Evolutionary conservation across 1,140 invertebrate genomes (phyloP).

Genomic region (Agrypnia vestita): DNA sequence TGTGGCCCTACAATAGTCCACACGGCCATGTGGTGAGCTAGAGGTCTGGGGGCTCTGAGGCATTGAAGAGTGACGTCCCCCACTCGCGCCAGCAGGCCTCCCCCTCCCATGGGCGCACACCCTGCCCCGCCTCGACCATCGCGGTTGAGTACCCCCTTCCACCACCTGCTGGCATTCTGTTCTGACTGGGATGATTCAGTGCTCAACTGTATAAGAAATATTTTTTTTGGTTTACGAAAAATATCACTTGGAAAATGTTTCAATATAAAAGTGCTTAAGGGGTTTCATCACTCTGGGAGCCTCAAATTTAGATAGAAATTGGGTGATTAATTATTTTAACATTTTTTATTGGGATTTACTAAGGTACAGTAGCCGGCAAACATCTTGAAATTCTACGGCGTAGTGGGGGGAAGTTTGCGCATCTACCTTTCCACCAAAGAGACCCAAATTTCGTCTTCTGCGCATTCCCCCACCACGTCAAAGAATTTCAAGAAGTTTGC

Average conservation of each 20-base stretch:
- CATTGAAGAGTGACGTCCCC: slow-evolving; percentile 92
- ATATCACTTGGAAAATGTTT: background rate
- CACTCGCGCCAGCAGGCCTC: slow-evolving; percentile 83
- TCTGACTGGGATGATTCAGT: slow-evolving; percentile 63
- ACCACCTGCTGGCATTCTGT: slow-evolving; percentile 74
- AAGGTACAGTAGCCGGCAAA: no score
- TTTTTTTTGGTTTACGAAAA: background rate
- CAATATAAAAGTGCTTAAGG: background rate
- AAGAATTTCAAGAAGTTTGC: no score
- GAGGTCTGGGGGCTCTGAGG: slow-evolving; percentile 87
- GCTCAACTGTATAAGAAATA: slow-evolving; percentile 45
- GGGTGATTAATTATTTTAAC: no score
- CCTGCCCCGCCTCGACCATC: slow-evolving; percentile 62
- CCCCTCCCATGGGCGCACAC: slow-evolving; percentile 63
- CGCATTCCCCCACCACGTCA: no score
- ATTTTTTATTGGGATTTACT: no score
- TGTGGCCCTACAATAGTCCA: slow-evolving; percentile 94
- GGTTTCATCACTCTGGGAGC: no score
- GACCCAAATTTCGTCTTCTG: no score
- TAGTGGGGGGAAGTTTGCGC: no score
- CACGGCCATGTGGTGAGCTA: slow-evolving; percentile 91
- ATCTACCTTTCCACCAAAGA: no score
- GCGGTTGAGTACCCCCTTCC: slow-evolving; percentile 64
- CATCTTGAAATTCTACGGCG: no score
- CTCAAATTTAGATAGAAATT: no score